phyloP scores from a whole-genome alignment of 2,797 vertebrate genomes.

The Oreortyx pictus region DNA sequence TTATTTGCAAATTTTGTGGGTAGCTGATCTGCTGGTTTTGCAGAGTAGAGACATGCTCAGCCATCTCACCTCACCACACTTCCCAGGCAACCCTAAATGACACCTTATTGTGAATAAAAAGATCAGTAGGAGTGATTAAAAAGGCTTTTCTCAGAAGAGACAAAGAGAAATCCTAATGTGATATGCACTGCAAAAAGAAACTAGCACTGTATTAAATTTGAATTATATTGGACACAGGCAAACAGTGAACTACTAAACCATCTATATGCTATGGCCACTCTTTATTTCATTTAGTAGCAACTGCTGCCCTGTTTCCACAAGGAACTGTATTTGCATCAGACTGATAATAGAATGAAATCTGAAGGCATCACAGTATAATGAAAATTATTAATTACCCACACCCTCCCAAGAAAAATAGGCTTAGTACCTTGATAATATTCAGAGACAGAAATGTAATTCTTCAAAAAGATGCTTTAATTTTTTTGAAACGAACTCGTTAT shows the following conservation, averaged over 20 bases:
- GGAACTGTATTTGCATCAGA: neutral
- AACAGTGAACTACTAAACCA: neutral
- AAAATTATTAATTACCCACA: neutral
- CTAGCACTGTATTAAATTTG: neutral
- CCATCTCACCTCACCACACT: neutral
- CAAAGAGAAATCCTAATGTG: neutral
- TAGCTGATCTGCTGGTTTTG: neutral
- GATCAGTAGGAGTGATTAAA: neutral
- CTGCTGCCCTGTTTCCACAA: neutral
- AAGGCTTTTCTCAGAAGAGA: neutral
- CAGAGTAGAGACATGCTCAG: neutral
- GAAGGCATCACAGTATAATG: neutral
- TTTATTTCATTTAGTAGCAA: neutral
- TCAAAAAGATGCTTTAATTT: neutral
- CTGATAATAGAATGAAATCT: neutral
- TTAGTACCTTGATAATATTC: neutral
- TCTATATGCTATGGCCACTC: neutral
- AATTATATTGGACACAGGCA: neutral
- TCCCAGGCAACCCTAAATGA: neutral
- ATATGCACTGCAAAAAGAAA: neutral
- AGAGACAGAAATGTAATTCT: neutral
- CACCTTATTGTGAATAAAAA: neutral
- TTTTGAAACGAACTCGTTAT: neutral
- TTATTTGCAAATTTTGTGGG: neutral
- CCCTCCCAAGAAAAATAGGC: neutral